phyloP scores from a whole-genome alignment of 2,888 invertebrate genomes.

The Trileptium ribeirensis region DNA sequence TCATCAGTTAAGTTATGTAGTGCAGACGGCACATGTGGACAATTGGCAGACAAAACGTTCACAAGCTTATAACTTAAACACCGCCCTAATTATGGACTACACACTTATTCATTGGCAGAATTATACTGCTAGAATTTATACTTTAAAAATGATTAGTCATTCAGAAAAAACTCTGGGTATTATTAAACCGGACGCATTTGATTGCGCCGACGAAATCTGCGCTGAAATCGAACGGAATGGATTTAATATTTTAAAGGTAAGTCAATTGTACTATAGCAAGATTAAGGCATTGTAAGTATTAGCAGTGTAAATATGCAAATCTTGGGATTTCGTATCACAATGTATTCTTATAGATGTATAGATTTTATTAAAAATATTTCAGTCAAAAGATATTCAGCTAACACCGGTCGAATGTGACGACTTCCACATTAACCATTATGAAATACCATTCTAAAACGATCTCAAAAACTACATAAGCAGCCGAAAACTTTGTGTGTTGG shows the following conservation, averaged over 20 bases:
- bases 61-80: too few relatives aligned
- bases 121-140: too few relatives aligned
- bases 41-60: too few relatives aligned
- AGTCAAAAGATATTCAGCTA: constrained; percentile 65
- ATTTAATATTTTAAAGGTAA: not conserved
- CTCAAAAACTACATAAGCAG: constrained; percentile 72
- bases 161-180: not conserved
- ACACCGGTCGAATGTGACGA: constrained; percentile 79
- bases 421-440: constrained; percentile 69
- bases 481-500: constrained; percentile 65
- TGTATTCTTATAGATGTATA: too few relatives aligned
- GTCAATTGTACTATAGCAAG: too few relatives aligned
- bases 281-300: too few relatives aligned
- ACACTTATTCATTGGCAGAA: too few relatives aligned
- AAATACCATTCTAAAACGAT: constrained; percentile 67
- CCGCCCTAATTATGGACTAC: too few relatives aligned
- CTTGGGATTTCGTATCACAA: constrained; percentile 62
- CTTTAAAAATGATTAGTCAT: not conserved
- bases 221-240: not conserved
- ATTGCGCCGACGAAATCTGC: not conserved
- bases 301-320: constrained; percentile 69
- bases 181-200: not conserved
- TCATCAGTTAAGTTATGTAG: too few relatives aligned
- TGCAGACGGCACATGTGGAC: too few relatives aligned
- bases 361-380: too few relatives aligned